Evolutionary conservation across 2,113 vertebrate genomes (phyloP).

Genomic region (Ailuropoda melanoleuca): DNA sequence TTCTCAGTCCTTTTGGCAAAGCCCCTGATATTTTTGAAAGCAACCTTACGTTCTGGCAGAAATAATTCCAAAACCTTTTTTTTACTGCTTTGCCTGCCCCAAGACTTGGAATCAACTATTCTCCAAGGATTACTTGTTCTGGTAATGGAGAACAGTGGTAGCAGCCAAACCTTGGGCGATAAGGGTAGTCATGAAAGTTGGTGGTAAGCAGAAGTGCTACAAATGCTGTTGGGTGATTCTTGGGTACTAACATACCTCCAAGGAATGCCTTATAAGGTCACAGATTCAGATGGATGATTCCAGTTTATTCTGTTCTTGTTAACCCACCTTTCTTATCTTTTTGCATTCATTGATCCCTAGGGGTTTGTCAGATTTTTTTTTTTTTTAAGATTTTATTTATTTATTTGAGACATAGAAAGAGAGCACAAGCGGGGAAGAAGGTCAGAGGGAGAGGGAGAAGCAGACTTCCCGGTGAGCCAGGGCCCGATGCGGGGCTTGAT

Average conservation of each 20-base stretch:
- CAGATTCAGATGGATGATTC: not conserved
- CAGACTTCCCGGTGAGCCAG: too few species aligned
- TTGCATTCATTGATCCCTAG: not conserved
- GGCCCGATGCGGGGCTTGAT: too few species aligned
- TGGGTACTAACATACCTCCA: not conserved
- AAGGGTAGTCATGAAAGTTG: not conserved
- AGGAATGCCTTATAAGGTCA: not conserved
- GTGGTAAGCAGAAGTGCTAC: not conserved
- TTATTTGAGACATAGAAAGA: too few species aligned
- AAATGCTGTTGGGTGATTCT: not conserved
- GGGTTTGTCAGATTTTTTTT: not conserved
- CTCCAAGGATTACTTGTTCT: not conserved
- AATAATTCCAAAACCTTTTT: not conserved
- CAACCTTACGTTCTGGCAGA: not conserved
- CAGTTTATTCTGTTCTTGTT: not conserved
- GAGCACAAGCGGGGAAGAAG: too few species aligned
- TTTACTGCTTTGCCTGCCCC: not conserved
- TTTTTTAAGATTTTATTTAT: too few species aligned
- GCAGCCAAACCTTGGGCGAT: not conserved
- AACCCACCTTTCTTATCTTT: not conserved
- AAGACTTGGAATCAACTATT: not conserved
- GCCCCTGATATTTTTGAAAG: not conserved
- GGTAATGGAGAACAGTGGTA: not conserved
- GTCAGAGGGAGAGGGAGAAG: too few species aligned
- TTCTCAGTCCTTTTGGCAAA: not conserved